Conservation (phyloP, 1,140 invertebrate species). For the Drosophila truncata region DNA sequence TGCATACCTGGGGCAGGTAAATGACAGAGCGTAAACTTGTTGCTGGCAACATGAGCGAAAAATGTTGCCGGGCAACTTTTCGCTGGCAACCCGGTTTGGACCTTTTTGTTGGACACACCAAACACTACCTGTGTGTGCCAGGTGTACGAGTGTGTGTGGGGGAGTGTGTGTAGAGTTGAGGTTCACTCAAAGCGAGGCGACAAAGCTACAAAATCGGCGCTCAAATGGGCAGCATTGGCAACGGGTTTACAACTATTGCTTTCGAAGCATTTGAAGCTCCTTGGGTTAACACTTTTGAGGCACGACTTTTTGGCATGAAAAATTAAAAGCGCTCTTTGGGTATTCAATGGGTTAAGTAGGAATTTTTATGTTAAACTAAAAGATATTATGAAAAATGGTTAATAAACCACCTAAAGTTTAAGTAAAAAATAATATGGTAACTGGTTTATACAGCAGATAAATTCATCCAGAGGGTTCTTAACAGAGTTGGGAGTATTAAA, state of each 20-base stretch:
- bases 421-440: background rate
- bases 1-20: constrained; percentile 59
- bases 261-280: constrained; percentile 29
- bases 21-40: constrained; percentile 71
- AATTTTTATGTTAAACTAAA: too few species aligned
- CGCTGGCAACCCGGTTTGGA: constrained; percentile 65
- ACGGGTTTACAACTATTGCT: constrained; percentile 46
- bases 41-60: constrained; percentile 81
- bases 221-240: constrained; percentile 67
- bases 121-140: background rate
- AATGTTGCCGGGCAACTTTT: constrained; percentile 82
- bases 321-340: background rate
- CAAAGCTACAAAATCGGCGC: constrained; percentile 45
- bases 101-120: constrained; percentile 23
- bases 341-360: background rate
- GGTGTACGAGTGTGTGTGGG: constrained; percentile 21
- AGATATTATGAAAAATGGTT: background rate
- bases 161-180: constrained; percentile 37
- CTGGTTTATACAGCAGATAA: background rate
- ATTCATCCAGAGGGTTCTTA: too few species aligned
- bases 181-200: constrained; percentile 46
- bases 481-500: constrained; percentile 6
- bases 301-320: constrained; percentile 3
- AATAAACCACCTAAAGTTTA: background rate
- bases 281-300: constrained; percentile 24